Evolutionary conservation across 2,888 invertebrate genomes (phyloP).

Genomic region (Hydriomena furcata): DNA sequence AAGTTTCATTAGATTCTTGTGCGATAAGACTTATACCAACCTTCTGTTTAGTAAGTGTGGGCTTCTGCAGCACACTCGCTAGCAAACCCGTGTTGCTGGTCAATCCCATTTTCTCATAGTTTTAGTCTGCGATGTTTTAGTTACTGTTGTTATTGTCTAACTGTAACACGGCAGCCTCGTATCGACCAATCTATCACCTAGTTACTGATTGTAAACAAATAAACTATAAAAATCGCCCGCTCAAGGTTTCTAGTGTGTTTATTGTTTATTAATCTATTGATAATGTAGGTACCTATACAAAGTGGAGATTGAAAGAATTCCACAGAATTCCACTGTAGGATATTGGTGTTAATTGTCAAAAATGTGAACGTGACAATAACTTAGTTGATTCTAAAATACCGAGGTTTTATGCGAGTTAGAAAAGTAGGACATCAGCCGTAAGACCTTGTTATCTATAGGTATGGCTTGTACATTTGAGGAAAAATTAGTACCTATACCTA

Average conservation of each 20-base stretch:
- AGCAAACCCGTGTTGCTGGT: conserved; percentile 87
- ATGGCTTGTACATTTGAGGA: too few relatives aligned
- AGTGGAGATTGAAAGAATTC: too few relatives aligned
- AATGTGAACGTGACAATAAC: not conserved
- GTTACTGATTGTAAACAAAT: conserved; percentile 46
- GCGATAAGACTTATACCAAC: conserved; percentile 47
- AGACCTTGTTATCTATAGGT: too few relatives aligned
- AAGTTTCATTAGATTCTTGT: not conserved
- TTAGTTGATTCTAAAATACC: not conserved
- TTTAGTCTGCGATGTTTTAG: too few relatives aligned
- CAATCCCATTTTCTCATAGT: conserved; percentile 70
- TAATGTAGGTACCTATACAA: conserved; percentile 1
- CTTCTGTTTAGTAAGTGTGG: conserved; percentile 53
- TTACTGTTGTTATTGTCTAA: too few relatives aligned
- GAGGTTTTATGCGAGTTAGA: not conserved
- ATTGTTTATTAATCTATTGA: too few relatives aligned
- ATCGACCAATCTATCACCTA: conserved; percentile 67
- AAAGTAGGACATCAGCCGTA: too few relatives aligned
- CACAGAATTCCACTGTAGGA: not conserved
- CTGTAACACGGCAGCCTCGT: conserved; percentile 15
- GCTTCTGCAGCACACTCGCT: conserved; percentile 82
- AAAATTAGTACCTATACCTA: too few relatives aligned
- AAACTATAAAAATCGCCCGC: conserved; percentile 3
- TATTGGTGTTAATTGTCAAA: not conserved
- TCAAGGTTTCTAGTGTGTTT: not conserved